A percentile compares a stretch with the other conserved stretches of the same genome.
Conservation (phyloP, 2,797 vertebrate genomes). For the Florisuga fusca region DNA sequence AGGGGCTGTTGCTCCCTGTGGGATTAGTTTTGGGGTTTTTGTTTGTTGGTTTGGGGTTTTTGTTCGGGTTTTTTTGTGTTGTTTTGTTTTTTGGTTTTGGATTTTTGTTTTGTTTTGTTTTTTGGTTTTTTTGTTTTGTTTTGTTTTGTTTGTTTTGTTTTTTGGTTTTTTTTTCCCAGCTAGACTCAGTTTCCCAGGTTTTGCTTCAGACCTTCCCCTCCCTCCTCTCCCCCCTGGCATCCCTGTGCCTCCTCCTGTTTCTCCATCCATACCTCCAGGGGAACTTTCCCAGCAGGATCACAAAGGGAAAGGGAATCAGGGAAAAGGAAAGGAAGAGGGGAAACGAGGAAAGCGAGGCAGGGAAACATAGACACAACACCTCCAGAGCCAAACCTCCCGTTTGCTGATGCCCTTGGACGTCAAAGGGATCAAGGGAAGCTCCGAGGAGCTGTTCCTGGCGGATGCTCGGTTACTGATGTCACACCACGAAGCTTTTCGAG, state of each 20-base stretch:
- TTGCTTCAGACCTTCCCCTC: background rate
- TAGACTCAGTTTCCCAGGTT: background rate
- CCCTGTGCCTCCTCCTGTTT: background rate
- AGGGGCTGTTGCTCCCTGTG: background rate
- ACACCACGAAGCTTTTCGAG: background rate
- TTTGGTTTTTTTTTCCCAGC: background rate
- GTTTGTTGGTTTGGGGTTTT: background rate
- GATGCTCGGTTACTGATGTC: fast-evolving
- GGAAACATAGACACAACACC: background rate
- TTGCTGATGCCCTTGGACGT: background rate
- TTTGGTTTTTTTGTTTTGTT: no score
- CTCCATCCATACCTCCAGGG: fast-evolving
- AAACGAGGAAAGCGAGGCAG: background rate
- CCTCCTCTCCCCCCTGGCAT: no score
- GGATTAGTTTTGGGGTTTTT: background rate
- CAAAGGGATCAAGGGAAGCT: background rate
- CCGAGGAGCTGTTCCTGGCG: background rate
- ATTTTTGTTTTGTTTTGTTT: no score
- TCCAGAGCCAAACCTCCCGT: fast-evolving
- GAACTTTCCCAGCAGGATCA: background rate
- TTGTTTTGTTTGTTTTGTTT: no score
- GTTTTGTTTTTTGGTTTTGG: no score
- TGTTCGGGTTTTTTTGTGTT: background rate
- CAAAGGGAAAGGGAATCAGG: background rate
- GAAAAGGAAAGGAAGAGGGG: no score